Percentiles rank a stretch among this genome's conserved stretches.
Evolutionary conservation across 1,140 invertebrate genomes (phyloP).

Genomic region (Euschistus heros): DNA sequence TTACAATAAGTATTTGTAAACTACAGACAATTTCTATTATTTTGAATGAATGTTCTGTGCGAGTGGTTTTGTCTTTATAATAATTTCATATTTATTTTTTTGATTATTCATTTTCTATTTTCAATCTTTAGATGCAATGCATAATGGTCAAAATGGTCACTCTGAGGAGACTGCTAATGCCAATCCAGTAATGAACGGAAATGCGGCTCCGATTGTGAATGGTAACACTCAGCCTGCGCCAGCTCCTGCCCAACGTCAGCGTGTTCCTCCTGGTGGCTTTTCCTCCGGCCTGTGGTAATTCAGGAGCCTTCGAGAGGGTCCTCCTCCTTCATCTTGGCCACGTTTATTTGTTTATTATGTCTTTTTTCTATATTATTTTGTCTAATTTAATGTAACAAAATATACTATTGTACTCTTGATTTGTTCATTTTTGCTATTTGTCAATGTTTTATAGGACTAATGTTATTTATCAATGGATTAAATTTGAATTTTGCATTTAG

Average conservation of each 20-base stretch:
- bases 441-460: constrained; percentile 1
- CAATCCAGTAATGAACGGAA: constrained; percentile 17
- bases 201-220: constrained; percentile 1
- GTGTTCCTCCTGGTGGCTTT: constrained; percentile 46
- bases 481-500: constrained; percentile 14
- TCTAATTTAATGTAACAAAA: neutral
- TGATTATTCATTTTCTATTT: neutral
- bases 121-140: neutral
- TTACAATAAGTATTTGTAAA: too few relatives aligned
- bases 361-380: constrained; percentile 9
- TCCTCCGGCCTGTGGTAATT: constrained; percentile 46
- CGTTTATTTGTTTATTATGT: constrained; percentile 1
- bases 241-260: constrained; percentile 32
- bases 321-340: neutral
- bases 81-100: neutral
- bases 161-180: neutral
- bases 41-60: neutral
- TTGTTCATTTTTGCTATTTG: constrained; percentile 12
- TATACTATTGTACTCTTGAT: constrained; percentile 6
- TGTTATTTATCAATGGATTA: neutral
- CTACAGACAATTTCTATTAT: too few relatives aligned
- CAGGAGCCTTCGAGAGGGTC: neutral
- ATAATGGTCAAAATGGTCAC: constrained; percentile 9
- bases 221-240: constrained; percentile 18
- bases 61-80: neutral